Percentiles rank a stretch among this genome's conserved stretches.
Evolutionary conservation across 2,888 invertebrate genomes (phyloP).

Genomic region (Yponomeuta cagnagella): DNA sequence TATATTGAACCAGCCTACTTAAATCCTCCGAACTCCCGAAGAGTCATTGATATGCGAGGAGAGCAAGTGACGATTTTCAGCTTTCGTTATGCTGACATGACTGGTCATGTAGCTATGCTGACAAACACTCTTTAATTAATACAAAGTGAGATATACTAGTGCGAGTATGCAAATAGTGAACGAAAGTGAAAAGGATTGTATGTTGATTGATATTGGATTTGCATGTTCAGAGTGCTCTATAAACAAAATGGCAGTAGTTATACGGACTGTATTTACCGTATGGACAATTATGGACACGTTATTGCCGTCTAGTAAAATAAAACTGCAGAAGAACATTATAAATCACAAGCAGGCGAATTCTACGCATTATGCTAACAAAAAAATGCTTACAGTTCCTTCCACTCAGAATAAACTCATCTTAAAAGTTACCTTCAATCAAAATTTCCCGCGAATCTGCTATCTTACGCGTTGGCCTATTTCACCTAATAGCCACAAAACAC

Average conservation of each 20-base stretch:
- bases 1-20: background rate
- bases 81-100: background rate
- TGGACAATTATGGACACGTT: no score
- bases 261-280: no score
- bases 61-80: background rate
- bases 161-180: background rate
- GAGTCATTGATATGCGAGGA: background rate
- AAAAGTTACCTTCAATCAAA: background rate
- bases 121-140: background rate
- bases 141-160: background rate
- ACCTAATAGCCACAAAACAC: background rate
- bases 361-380: no score
- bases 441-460: background rate
- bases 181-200: background rate
- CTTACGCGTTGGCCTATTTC: background rate
- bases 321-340: no score
- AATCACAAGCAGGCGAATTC: no score
- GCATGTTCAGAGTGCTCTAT: background rate
- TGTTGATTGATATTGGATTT: slow-evolving; percentile 1
- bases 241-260: no score
- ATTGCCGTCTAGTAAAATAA: no score
- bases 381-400: background rate
- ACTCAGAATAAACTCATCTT: background rate
- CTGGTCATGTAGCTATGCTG: background rate
- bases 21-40: background rate